Conservation (phyloP, 1,140 invertebrate species). For the Proctacanthus coquilletti region DNA sequence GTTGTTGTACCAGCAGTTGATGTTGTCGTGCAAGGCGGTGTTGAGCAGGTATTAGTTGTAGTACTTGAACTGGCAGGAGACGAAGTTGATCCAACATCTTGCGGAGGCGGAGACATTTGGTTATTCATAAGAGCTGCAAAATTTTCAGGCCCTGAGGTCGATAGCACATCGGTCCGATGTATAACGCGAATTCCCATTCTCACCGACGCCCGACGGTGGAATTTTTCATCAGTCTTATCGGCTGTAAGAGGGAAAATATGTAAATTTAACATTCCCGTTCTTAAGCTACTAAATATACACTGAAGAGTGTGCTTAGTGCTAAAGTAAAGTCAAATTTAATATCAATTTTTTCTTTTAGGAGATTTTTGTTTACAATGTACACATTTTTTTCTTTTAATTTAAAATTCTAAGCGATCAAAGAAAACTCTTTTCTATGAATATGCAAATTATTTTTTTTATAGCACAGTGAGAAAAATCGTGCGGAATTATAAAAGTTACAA, state of each 20-base stretch:
- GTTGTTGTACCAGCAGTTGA: not conserved
- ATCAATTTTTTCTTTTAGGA: no score
- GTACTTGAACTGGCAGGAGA: no score
- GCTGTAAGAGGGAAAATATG: conserved; percentile 10
- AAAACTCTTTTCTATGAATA: no score
- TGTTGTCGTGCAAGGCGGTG: not conserved
- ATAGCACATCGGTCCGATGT: conserved; percentile 24
- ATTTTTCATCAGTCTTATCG: conserved; percentile 27
- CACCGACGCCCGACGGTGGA: conserved; percentile 24
- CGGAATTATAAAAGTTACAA: no score
- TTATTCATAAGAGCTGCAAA: conserved; percentile 18
- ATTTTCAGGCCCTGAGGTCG: conserved; percentile 15
- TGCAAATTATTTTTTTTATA: no score
- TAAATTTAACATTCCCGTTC: not conserved
- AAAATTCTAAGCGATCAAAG: no score
- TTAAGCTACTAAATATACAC: not conserved
- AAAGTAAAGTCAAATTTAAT: no score
- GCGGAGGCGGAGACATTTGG: conserved; percentile 16
- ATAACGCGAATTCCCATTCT: conserved; percentile 27
- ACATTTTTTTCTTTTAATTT: no score
- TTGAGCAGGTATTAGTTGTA: not conserved
- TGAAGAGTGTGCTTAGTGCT: not conserved
- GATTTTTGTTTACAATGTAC: no score
- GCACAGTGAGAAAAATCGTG: no score
- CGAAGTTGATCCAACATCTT: conserved; percentile 11